These are phyloP conservation scores for Empidonax alnorum DNA, from an alignment of 2,113 vertebrate genomes.

Conservation along the genomic window DNA sequence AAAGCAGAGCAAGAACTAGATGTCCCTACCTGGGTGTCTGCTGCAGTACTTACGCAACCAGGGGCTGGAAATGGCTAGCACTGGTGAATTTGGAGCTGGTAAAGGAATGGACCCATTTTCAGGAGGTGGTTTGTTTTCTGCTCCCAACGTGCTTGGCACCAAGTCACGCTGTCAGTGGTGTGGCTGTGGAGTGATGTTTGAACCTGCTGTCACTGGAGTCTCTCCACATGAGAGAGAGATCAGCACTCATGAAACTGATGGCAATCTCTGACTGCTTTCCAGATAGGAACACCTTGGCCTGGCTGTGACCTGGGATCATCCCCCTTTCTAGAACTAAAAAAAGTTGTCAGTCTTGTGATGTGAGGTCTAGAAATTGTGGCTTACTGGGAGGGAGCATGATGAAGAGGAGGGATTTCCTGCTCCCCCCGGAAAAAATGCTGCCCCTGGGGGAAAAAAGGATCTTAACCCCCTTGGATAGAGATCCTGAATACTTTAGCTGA, in stretches of 20 bases:
- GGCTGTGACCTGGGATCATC: neutral
- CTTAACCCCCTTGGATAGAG: neutral
- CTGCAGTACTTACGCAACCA: accelerated
- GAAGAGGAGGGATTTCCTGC: neutral
- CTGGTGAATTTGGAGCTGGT: neutral
- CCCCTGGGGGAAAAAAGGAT: neutral
- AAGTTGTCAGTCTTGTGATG: neutral
- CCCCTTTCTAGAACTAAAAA: neutral
- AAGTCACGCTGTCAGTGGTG: neutral
- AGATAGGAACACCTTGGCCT: neutral
- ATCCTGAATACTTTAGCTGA: neutral
- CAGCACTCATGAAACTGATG: neutral
- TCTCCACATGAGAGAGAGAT: neutral
- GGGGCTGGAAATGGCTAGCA: neutral
- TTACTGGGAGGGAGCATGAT: neutral
- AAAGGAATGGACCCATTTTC: neutral
- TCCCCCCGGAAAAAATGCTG: neutral
- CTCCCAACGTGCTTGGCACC: neutral
- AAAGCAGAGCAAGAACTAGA: neutral
- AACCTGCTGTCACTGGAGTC: neutral
- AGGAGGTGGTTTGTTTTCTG: neutral
- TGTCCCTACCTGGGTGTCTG: neutral
- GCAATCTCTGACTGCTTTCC: neutral
- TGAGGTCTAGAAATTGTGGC: neutral
- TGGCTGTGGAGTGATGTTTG: neutral